Conservation (phyloP, 2,888 invertebrate species). For the Heteromyza rotundicornis region DNA sequence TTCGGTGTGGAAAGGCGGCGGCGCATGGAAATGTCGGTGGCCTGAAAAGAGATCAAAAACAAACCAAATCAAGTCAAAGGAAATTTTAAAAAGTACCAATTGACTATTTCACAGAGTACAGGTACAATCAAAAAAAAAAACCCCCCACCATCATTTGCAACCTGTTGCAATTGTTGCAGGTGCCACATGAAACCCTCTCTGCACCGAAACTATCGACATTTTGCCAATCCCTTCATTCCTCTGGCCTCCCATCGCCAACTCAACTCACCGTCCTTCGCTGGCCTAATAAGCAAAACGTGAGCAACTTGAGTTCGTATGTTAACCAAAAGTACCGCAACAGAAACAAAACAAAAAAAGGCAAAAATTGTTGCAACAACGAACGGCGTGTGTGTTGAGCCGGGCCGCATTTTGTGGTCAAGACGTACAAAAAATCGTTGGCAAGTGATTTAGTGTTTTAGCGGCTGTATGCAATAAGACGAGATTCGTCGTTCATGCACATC, state of each 20-base stretch:
- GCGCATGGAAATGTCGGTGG: conserved; percentile 71
- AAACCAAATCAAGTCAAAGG: background rate
- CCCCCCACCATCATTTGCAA: conserved; percentile 3
- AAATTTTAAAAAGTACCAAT: background rate
- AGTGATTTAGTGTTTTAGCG: background rate
- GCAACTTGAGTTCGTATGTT: conserved; percentile 29
- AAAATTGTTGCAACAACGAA: conserved; percentile 23
- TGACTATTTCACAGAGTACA: background rate
- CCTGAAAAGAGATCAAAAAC: conserved; percentile 31
- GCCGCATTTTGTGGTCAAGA: conserved; percentile 20
- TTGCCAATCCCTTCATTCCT: no score
- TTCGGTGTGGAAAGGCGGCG: conserved; percentile 78
- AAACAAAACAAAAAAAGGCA: no score
- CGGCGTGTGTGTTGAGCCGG: conserved; percentile 26
- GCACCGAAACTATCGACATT: no score
- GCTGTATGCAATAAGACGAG: background rate
- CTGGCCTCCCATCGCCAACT: background rate
- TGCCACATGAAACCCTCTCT: conserved; percentile 32
- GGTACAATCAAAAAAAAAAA: background rate
- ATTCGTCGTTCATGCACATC: background rate
- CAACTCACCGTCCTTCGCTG: conserved; percentile 24
- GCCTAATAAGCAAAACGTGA: conserved; percentile 36
- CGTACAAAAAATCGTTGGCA: background rate
- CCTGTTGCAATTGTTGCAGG: conserved; percentile 20
- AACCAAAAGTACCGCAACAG: conserved; percentile 23